Evolutionary conservation across 2,888 invertebrate genomes (phyloP).

Genomic region (Yponomeuta plumbellus): DNA sequence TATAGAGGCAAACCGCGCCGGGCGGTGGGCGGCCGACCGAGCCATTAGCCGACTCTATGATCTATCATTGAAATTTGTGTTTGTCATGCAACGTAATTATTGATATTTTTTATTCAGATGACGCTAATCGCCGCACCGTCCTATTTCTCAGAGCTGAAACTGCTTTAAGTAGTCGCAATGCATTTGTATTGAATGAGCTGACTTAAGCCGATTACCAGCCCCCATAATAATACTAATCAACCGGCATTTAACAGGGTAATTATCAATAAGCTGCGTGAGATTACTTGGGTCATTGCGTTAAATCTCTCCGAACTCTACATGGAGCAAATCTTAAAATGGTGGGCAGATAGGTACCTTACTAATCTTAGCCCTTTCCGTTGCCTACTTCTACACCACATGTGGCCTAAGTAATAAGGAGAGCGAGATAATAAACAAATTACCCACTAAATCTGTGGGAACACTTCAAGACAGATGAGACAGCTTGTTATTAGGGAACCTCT

Average conservation of each 20-base stretch:
- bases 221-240: not conserved
- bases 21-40: conserved; percentile 41
- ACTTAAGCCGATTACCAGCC: not conserved
- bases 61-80: conserved; percentile 61
- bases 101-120: conserved; percentile 38
- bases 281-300: no score
- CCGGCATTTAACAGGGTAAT: not conserved
- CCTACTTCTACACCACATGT: not conserved
- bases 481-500: conserved; percentile 52
- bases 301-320: no score
- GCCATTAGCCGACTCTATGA: conserved; percentile 52
- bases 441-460: conserved; percentile 4
- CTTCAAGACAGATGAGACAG: conserved; percentile 36
- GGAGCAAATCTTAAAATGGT: not conserved
- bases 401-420: not conserved
- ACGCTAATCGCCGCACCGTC: conserved; percentile 27
- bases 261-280: no score
- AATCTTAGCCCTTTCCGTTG: not conserved
- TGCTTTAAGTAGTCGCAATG: conserved; percentile 17
- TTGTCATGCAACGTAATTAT: conserved; percentile 62
- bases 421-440: conserved; percentile 3
- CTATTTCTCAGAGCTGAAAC: conserved; percentile 19
- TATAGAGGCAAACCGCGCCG: conserved; percentile 37
- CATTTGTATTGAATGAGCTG: not conserved
- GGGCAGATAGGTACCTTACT: not conserved